A percentile compares a stretch with the other conserved stretches of the same genome.
These are phyloP conservation scores for Pseudococcus jackbeardsleyi DNA, from an alignment of 2,888 invertebrate species.

Conservation along the genomic window DNA sequence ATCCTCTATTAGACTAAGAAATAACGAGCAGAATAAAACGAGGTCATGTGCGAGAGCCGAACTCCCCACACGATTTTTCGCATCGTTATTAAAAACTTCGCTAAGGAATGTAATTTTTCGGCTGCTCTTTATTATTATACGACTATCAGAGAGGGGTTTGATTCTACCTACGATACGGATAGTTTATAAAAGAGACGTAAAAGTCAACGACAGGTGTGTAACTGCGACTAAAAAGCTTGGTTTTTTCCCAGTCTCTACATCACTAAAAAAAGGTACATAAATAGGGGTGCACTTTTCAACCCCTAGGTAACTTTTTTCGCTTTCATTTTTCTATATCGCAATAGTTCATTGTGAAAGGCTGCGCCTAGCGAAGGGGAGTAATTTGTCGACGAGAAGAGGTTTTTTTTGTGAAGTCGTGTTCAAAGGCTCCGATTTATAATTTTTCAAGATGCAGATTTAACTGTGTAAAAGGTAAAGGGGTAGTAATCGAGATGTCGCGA, in stretches of 20 bases:
- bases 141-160: background rate
- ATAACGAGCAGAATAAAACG: background rate
- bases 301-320: background rate
- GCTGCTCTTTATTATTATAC: background rate
- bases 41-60: background rate
- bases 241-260: background rate
- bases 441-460: background rate
- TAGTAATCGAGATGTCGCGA: background rate
- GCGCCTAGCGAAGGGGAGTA: background rate
- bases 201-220: slow-evolving; percentile 42
- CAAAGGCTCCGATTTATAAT: slow-evolving; percentile 10
- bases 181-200: slow-evolving; percentile 32
- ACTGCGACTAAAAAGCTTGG: background rate
- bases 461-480: background rate
- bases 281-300: background rate
- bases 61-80: background rate
- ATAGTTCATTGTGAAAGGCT: background rate
- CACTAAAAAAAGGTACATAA: slow-evolving; percentile 1
- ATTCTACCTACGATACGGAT: background rate
- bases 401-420: background rate
- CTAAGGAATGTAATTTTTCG: background rate
- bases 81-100: background rate
- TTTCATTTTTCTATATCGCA: background rate
- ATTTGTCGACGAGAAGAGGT: slow-evolving; percentile 11
- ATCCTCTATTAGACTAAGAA: background rate